phyloP scores from a whole-genome alignment of 2,888 invertebrate genomes.

The Apodemia duryi region DNA sequence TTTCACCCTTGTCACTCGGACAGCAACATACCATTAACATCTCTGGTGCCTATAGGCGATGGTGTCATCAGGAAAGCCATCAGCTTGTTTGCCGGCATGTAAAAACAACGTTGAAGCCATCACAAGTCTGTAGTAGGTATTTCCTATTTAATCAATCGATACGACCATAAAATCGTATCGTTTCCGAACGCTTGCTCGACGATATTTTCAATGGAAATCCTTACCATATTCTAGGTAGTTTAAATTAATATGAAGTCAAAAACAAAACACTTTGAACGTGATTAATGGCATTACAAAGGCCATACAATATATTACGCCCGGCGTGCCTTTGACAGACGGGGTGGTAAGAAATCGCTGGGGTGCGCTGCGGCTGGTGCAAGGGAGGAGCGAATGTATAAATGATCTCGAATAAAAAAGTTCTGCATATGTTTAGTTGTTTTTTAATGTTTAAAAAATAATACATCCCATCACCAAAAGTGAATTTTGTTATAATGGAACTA shows the following conservation, averaged over 20 bases:
- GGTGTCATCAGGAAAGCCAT: too few species aligned
- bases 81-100: too few species aligned
- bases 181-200: neutral
- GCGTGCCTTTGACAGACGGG: slow-evolving; percentile 60
- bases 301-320: slow-evolving; percentile 60
- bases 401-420: too few species aligned
- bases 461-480: too few species aligned
- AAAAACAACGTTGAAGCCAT: too few species aligned
- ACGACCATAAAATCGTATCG: slow-evolving; percentile 14
- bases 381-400: neutral
- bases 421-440: too few species aligned
- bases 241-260: slow-evolving; percentile 57
- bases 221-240: slow-evolving; percentile 35
- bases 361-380: slow-evolving; percentile 35
- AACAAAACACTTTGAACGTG: slow-evolving; percentile 54
- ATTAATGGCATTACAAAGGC: slow-evolving; percentile 72
- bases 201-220: slow-evolving; percentile 16
- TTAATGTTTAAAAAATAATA: too few species aligned
- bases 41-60: too few species aligned
- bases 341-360: slow-evolving; percentile 42
- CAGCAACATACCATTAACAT: too few species aligned
- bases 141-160: neutral
- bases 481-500: too few species aligned
- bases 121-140: too few species aligned
- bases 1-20: too few species aligned